Base-by-base conservation (phyloP, 2,888 invertebrate species). In the Hemaris fuciformis region DNA sequence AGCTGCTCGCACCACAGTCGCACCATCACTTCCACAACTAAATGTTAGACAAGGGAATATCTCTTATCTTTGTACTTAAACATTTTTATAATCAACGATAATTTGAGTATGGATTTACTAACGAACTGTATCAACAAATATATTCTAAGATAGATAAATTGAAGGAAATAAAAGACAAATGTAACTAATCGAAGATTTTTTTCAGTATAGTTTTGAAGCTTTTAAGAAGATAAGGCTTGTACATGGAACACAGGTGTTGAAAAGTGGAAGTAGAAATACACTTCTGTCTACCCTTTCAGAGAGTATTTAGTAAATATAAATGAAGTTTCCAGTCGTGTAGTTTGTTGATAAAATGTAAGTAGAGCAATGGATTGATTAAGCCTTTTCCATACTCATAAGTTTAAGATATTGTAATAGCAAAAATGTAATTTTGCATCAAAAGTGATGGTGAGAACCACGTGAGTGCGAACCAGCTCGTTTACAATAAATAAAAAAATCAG, bases 401-500 rank as follows among this genome's bases (percentile, higher is more conserved):
- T n/a, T 38, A 38, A 0, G n/a, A 38, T n/a, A n/a, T 38, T 10
- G 10, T 3, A 1, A 38, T n/a, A n/a, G n/a, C n/a, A 3, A 4
- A 8, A n/a, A 38, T 13, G n/a, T 8, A 3, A n/a, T 38, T 38
- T n/a, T 10, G 7, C 31, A 31, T 38, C 10, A 3, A n/a, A n/a
- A 38, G n/a, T 38, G 38, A 38, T 31, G 18, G 18, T 53, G 18
- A 7, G 15, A 27, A 1, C 20, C 53, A 53, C 38, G 25, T 70
- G 71, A 18, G 10, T 38, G 38, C 61, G 45, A 42, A 34, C 23
- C 34, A 34, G 31, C 43, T 42, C 43, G 73, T 75, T 75, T 77
- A 82, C 77, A 84, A 80, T 81, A 80, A 84, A 84, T 84, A 81
- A 71, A 84, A 81, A 82, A 73, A 59, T 70, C 70, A 74, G 66